Evolutionary conservation across 2,797 vertebrate species (phyloP).

Genomic region (Xiphophorus birchmanni): DNA sequence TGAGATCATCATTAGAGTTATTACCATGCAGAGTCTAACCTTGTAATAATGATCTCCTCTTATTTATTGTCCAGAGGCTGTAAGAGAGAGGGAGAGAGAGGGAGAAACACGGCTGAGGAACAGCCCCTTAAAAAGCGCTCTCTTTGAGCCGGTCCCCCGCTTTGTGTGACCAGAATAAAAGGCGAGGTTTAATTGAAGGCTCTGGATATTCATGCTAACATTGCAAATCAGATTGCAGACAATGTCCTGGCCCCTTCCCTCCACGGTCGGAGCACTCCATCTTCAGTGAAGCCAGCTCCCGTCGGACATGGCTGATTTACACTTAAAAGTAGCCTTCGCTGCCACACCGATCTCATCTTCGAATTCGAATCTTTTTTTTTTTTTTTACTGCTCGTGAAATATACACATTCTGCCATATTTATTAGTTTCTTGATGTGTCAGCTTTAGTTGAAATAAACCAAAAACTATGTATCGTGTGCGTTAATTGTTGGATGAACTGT

Average conservation of each 20-base stretch:
- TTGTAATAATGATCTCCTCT: slow-evolving; percentile 71
- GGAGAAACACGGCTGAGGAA: slow-evolving; percentile 27
- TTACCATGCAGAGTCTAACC: slow-evolving; percentile 64
- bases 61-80: slow-evolving; percentile 54
- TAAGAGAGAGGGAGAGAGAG: slow-evolving; percentile 25
- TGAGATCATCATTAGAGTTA: slow-evolving; percentile 67
- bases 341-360: slow-evolving; percentile 49
- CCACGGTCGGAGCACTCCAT: slow-evolving; percentile 55
- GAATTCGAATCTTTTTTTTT: slow-evolving; percentile 35
- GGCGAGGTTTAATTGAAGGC: slow-evolving; percentile 75
- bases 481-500: slow-evolving; percentile 61
- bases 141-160: slow-evolving; percentile 72
- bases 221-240: slow-evolving; percentile 78
- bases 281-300: slow-evolving; percentile 54
- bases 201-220: slow-evolving; percentile 78
- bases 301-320: slow-evolving; percentile 77
- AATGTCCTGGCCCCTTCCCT: slow-evolving; percentile 69
- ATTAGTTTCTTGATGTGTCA: slow-evolving; percentile 30
- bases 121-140: slow-evolving; percentile 54
- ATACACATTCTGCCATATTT: slow-evolving; percentile 4
- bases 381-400: slow-evolving; percentile 19
- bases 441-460: slow-evolving; percentile 36
- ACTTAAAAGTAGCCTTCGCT: slow-evolving; percentile 76
- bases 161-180: slow-evolving; percentile 79
- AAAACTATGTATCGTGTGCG: slow-evolving; percentile 14